Base-by-base conservation (phyloP, 2,113 vertebrate genomes). In the Nanger granti region DNA sequence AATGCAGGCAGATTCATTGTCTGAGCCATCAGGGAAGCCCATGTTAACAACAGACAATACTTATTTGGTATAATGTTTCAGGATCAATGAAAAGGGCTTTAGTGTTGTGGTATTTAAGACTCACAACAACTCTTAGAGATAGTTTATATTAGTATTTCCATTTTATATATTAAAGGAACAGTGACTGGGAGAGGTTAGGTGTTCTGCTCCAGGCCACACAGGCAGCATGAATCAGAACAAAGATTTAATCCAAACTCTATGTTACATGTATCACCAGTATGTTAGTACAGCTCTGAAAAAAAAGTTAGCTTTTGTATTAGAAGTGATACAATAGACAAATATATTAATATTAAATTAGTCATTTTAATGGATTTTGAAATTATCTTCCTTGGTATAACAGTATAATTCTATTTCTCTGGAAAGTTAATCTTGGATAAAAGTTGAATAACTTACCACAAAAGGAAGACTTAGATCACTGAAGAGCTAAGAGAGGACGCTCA, bases 371-470 rank as follows among this genome's bases (percentile, higher is more conserved):
- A 54, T 47, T 87, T 96, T 83, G 10, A 95, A 87, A 89, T 73
- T n/a, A 64, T 26, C 3, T 55, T 82, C 62, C 37, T 47, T 95
- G 26, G 28, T 52, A 6, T 24, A 57, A 28, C 17, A 52, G 15
- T 14, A 85, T 79, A 66, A 57, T 37, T 82, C 8, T 93, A 5
- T 69, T 91, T 94, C 37, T 94, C 57, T 62, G 17, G 26, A 52
- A 95, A 96, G 57, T 13, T 94, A 90, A 89, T 49, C 31, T 92
- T 85, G 12, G 26, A 59, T 87, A 93, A 92, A 96, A 84, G 28
- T 47, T 89, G 52, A 24, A 7, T 57, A 84, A 73, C 11, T 89
- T 91, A 59, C 26, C 26, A 89, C 10, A 1, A 28, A 86, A 89
- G 17, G 24, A 79, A 7, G 34, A 55, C 54, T 69, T 62, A 69